Conservation (phyloP, 2,888 invertebrate genomes). For the Ernsta delagoae region DNA sequence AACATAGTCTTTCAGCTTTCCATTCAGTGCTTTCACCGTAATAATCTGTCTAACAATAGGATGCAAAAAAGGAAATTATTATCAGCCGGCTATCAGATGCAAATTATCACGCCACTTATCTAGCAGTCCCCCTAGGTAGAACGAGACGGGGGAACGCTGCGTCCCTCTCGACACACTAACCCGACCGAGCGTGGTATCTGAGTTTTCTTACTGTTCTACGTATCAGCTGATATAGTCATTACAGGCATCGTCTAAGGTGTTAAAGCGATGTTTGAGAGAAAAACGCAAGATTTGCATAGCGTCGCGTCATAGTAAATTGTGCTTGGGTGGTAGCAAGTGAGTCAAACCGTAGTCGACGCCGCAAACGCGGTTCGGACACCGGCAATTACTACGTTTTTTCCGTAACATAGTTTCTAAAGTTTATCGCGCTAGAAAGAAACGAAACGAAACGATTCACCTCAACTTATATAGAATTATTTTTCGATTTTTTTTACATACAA, state of each 20-base stretch:
- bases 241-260: conserved; percentile 48
- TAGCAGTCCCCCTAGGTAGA: conserved; percentile 66
- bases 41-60: conserved; percentile 58
- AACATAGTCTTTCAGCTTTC: conserved; percentile 31
- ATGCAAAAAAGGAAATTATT: conserved; percentile 71
- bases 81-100: conserved; percentile 75
- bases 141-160: conserved; percentile 54
- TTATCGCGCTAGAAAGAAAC: conserved; percentile 40
- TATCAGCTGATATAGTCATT: conserved; percentile 68
- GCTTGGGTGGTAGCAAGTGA: conserved; percentile 49
- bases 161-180: conserved; percentile 74
- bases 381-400: conserved; percentile 65
- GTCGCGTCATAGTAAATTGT: conserved; percentile 56
- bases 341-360: conserved; percentile 58
- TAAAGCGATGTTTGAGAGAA: conserved; percentile 53
- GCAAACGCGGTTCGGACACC: too few species aligned
- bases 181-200: conserved; percentile 70
- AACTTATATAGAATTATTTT: conserved; percentile 53
- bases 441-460: conserved; percentile 66
- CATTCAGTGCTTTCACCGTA: conserved; percentile 56
- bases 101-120: conserved; percentile 76
- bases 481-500: conserved; percentile 48
- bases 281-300: conserved; percentile 71
- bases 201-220: conserved; percentile 61
- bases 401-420: conserved; percentile 64